Conservation (phyloP, 2,888 invertebrate genomes). For the Tanypteryx hageni region DNA sequence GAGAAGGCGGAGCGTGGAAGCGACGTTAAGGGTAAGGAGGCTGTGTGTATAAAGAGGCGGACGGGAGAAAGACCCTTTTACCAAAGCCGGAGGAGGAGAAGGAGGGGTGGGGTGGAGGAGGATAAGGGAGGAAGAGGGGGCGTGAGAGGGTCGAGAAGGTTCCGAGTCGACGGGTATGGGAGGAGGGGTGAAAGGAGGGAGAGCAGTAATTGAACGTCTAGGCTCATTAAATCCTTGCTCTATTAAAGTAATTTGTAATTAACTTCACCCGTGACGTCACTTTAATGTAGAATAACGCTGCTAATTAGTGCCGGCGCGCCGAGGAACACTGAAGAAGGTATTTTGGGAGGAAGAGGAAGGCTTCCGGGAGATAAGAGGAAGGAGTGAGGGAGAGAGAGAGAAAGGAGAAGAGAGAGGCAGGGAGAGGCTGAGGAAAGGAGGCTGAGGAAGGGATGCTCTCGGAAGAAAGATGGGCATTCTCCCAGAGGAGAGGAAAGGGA, state of each 20-base stretch:
- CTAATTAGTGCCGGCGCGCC: constrained; percentile 68
- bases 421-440: constrained; percentile 60
- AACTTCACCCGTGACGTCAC: constrained; percentile 70
- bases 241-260: constrained; percentile 73
- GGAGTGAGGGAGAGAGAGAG: not conserved
- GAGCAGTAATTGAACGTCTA: constrained; percentile 52
- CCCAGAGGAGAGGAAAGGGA: constrained; percentile 38
- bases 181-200: not conserved
- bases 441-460: constrained; percentile 46
- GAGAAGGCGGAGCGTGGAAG: not conserved
- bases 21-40: not conserved
- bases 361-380: constrained; percentile 38
- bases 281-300: constrained; percentile 69
- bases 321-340: constrained; percentile 46
- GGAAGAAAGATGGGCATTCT: constrained; percentile 38
- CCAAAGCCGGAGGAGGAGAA: too few species aligned
- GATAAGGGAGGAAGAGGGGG: not conserved
- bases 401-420: constrained; percentile 65
- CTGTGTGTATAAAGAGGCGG: too few species aligned
- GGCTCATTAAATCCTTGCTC: constrained; percentile 72
- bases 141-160: not conserved
- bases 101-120: not conserved
- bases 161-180: not conserved
- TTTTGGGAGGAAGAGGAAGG: constrained; percentile 56
- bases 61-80: not conserved